Evolutionary conservation across 1,140 invertebrate genomes (phyloP), one percentile per base, ranked within the genome.

Genomic region (Lepidurus arcticus): DNA sequence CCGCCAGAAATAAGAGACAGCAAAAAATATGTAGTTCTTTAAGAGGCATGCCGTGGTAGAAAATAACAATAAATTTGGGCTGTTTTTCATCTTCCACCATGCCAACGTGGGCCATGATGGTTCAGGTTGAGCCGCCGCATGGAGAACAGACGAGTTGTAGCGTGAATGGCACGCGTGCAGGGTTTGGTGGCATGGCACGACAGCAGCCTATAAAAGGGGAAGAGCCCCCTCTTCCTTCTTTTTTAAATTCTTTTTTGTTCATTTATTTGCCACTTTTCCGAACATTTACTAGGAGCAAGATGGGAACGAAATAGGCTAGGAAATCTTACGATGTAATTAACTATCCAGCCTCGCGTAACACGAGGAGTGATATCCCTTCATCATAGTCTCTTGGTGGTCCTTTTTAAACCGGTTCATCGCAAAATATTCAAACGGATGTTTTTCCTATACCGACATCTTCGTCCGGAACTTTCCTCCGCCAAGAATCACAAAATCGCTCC

Each of bases 151-250:
- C 16, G 53, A 65, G 53, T 65, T 65, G 53, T 65, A 65, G 53
- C 53, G 53, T 65, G 53, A 65, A 65, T 65, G 53, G 53, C 53
- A 65, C 53, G 53, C 53, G 53, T 65, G 53, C 53, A 7, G 21
- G 21, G 53, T n/a, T 10, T 3, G 53, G 16, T 65, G 53, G 53
- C 53, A 21, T 21, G 53, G 53, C 53, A 65, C 53, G 53, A 65
- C 21, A 65, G 16, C 53, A 0, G 21, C 53, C 53, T 65, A 21
- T 65, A 13, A 65, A n/a, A 65, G 53, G 53, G 53, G 53, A 16
- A 65, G 53, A 65, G 53, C 7, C 53, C 21, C 9, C 53, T 65
- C 53, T 65, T n/a, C 9, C 4, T 21, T n/a, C 47, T 65, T 1
- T 13, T 65, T n/a, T 24, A 24, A 24, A 24, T 24, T 24, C 24